Percentiles rank a stretch among this genome's conserved stretches.
Conservation (phyloP, 2,888 invertebrate species). For the Drosophila demipolita region DNA sequence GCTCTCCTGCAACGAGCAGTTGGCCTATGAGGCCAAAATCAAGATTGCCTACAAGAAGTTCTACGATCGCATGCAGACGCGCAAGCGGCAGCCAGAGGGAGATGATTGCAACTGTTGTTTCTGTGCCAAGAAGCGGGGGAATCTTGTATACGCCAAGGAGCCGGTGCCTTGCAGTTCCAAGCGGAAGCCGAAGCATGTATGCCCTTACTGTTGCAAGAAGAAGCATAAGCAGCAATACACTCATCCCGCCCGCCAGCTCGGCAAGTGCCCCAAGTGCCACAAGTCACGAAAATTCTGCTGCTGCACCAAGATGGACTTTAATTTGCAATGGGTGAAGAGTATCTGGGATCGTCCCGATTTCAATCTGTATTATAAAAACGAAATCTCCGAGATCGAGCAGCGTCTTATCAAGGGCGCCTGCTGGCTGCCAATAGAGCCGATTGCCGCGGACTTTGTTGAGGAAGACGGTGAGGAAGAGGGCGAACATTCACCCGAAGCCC, state of each 20-base stretch:
- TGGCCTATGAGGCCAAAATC: slow-evolving; percentile 79
- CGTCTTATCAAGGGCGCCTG: slow-evolving; percentile 69
- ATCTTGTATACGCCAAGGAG: slow-evolving; percentile 74
- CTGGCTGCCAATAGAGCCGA: slow-evolving; percentile 67
- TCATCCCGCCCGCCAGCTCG: slow-evolving; percentile 60
- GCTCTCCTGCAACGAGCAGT: slow-evolving; percentile 75
- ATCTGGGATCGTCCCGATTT: slow-evolving; percentile 82
- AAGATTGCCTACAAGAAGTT: slow-evolving; percentile 80
- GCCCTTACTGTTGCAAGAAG: slow-evolving; percentile 76
- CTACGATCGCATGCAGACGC: slow-evolving; percentile 80
- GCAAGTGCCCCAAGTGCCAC: slow-evolving; percentile 79
- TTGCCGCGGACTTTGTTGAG: slow-evolving; percentile 35
- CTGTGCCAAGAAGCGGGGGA: slow-evolving; percentile 80
- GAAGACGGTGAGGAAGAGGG: slow-evolving; percentile 48
- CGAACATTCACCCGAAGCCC: slow-evolving; percentile 31
- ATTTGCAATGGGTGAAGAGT: slow-evolving; percentile 80
- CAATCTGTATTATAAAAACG: slow-evolving; percentile 77
- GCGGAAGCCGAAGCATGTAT: slow-evolving; percentile 69
- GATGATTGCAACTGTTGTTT: slow-evolving; percentile 82
- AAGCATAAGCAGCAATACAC: slow-evolving; percentile 62
- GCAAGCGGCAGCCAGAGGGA: slow-evolving; percentile 73
- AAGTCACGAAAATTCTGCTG: slow-evolving; percentile 74
- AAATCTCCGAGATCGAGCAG: slow-evolving; percentile 74
- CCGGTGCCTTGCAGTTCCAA: slow-evolving; percentile 67
- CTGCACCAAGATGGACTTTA: slow-evolving; percentile 79